Evolutionary conservation across 1,140 invertebrate species (phyloP).

Genomic region (Diachasmimorpha longicaudata): DNA sequence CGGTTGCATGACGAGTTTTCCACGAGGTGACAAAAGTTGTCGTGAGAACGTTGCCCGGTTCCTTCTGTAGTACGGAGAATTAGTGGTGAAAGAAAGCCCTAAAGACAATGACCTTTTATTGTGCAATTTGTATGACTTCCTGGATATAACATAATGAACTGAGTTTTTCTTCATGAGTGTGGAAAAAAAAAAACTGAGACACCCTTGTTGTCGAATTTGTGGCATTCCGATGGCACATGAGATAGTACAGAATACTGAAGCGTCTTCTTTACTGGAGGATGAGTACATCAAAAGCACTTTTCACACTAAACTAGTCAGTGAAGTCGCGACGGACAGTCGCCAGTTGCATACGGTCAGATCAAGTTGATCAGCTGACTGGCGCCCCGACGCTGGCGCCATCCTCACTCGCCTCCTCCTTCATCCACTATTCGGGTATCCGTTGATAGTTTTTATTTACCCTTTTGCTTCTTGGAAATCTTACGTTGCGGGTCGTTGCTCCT

Average conservation of each 20-base stretch:
- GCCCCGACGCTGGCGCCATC: constrained; percentile 12
- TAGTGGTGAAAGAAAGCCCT: neutral
- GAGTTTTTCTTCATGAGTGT: neutral
- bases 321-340: constrained; percentile 21
- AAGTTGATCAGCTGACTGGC: constrained; percentile 16
- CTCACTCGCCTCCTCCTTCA: neutral
- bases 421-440: constrained; percentile 6
- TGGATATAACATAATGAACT: neutral
- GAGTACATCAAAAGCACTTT: constrained; percentile 6
- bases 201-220: constrained; percentile 1
- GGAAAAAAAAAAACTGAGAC: neutral
- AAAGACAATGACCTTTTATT: constrained; percentile 9
- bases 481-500: neutral
- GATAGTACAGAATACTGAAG: neutral
- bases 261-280: neutral
- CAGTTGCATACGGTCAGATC: constrained; percentile 7
- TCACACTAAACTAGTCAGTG: constrained; percentile 17
- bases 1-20: constrained; percentile 24
- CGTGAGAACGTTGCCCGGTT: constrained; percentile 21
- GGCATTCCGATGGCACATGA: neutral
- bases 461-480: neutral
- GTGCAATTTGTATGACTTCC: constrained; percentile 4
- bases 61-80: neutral
- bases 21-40: constrained; percentile 27
- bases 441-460: neutral